Evolutionary conservation across 2,888 invertebrate genomes (phyloP), one percentile per base, ranked within the genome.

Genomic region (Isoperla grammatica): DNA sequence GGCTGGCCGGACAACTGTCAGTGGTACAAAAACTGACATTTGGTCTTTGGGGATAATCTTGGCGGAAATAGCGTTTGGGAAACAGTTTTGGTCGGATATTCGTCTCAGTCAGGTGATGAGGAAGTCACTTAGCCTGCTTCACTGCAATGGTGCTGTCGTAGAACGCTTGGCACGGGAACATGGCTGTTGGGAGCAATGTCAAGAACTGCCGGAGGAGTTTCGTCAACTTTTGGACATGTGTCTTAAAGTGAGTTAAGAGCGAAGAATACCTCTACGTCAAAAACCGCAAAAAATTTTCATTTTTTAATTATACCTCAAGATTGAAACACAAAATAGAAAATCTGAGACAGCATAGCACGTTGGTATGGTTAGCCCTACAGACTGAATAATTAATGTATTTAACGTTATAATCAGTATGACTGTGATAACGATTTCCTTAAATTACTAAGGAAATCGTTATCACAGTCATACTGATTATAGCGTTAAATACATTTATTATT

Each of bases 1-100:
- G 2, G 81, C 81, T 56, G 82, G 82, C 22, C 81, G 83, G 56
- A 69, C 70, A 23, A 61, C 67, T 23, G 66, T 70, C 57, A 77
- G 77, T 61, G 87, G 90, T 53, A 82, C 85, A 0, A 88, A 92
- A 73, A 86, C 87, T 15, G 98, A 99, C 75, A 81, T 95, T 23
- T 99, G 98, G 98, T 87, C 94, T 1, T 76, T 95, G 61, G 98
- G 95, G n/a, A 86, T 98, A 61, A 84, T 97, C 61, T 73, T 96
- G 35, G 78, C 90, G 0, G 95, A 97, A 75, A 74, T 92, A 3
- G 77, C 88, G 61, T 75, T 94, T 42, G 83, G 85, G 57, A 80
- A 78, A 63, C 78, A 81, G 61, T 75, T 93, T 6, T 92, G 91
- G 90, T 75, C 78, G 48, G 84, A 82, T 17, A 57, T 89, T 8